Percentiles rank a stretch among this genome's conserved stretches.
These are phyloP conservation scores for Empidonax traillii DNA, from an alignment of 2,113 vertebrate genomes.

Conservation along the genomic window DNA sequence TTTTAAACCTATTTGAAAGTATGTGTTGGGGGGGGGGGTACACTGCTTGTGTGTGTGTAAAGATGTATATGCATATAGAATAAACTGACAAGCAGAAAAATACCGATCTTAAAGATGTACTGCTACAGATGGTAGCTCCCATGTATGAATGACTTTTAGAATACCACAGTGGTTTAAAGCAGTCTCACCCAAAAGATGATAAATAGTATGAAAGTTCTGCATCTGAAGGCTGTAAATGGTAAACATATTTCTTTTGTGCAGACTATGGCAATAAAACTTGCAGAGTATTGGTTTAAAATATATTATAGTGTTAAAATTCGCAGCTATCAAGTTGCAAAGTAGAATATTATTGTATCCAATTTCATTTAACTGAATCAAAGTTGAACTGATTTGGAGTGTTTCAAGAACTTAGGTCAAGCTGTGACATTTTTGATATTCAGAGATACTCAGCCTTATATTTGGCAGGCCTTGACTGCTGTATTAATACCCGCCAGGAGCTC, in stretches of 20 bases:
- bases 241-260: not conserved
- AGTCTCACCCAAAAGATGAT: not conserved
- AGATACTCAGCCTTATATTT: not conserved
- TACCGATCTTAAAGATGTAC: not conserved
- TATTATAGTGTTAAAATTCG: not conserved
- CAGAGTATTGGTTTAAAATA: not conserved
- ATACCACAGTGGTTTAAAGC: not conserved
- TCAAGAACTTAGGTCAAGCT: not conserved
- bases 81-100: not conserved
- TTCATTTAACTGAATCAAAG: slow-evolving; percentile 1
- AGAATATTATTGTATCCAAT: not conserved
- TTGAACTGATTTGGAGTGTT: not conserved
- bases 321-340: not conserved
- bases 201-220: not conserved
- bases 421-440: not conserved
- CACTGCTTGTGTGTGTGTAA: not conserved
- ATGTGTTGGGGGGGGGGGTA: not conserved
- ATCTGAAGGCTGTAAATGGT: not conserved
- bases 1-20: not conserved
- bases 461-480: not conserved
- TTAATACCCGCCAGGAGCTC: not conserved
- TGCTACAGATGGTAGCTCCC: not conserved
- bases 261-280: not conserved
- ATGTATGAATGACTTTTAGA: not conserved
- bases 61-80: not conserved